Percentiles rank a stretch among this genome's conserved stretches.
Evolutionary conservation across 1,140 invertebrate genomes (phyloP).

Genomic region (Lordiphosa clarofinis): DNA sequence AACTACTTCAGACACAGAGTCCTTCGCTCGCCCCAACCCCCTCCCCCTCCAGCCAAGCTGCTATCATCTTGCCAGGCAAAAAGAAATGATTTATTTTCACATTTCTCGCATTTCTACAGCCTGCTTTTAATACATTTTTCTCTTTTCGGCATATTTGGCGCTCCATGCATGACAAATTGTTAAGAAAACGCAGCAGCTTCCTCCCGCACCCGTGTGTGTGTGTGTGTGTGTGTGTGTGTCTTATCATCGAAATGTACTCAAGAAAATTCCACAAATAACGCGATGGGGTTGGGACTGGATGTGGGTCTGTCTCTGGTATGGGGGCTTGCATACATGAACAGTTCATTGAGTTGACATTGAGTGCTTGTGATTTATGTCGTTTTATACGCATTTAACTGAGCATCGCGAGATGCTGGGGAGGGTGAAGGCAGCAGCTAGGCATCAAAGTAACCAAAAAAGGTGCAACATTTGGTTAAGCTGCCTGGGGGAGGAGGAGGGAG

Average conservation of each 20-base stretch:
- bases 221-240: conserved; percentile 11
- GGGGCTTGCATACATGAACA: conserved; percentile 52
- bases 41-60: no score
- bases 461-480: conserved; percentile 23
- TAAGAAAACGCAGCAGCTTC: conserved; percentile 62
- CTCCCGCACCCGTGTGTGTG: conserved; percentile 2
- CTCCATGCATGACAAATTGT: conserved; percentile 77
- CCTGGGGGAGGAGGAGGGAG: no score
- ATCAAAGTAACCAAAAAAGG: conserved; percentile 16
- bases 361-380: conserved; percentile 73
- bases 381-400: conserved; percentile 28
- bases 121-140: conserved; percentile 75
- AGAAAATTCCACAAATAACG: conserved; percentile 74
- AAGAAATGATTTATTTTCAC: conserved; percentile 74
- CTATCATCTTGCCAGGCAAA: conserved; percentile 49
- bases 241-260: conserved; percentile 77
- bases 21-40: background rate
- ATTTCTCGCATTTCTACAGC: conserved; percentile 69
- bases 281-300: conserved; percentile 28
- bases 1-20: conserved; percentile 58
- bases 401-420: conserved; percentile 3
- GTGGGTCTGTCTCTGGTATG: background rate
- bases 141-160: conserved; percentile 74
- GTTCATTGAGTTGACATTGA: conserved; percentile 77
- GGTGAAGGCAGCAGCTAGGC: background rate